Percentiles rank a stretch among this genome's conserved stretches.
These are phyloP conservation scores for Cerastoderma edule DNA, from an alignment of 2,888 invertebrate genomes.

Conservation along the genomic window DNA sequence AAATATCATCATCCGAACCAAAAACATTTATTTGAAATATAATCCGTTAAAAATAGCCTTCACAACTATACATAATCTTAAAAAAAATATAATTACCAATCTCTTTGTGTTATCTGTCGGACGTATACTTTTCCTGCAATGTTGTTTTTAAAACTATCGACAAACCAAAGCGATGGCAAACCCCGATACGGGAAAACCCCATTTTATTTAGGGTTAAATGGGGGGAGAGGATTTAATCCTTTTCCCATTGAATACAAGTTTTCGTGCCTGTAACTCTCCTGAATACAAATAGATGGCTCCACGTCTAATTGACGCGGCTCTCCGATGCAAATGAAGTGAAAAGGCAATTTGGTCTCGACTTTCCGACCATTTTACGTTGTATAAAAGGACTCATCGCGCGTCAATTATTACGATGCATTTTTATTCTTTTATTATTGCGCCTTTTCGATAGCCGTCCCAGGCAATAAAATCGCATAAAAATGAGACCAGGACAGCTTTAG, in stretches of 20 bases:
- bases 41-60: too few relatives aligned
- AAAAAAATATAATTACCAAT: too few relatives aligned
- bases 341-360: slow-evolving; percentile 49
- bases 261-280: slow-evolving; percentile 10
- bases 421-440: slow-evolving; percentile 9
- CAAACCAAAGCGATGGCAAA: too few relatives aligned
- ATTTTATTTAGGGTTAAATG: too few relatives aligned
- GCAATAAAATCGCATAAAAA: slow-evolving; percentile 18
- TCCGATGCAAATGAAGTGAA: slow-evolving; percentile 46
- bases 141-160: too few relatives aligned
- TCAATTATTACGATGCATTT: slow-evolving; percentile 30
- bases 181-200: too few relatives aligned
- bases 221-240: slow-evolving; percentile 23
- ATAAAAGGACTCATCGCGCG: slow-evolving; percentile 48
- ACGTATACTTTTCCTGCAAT: too few relatives aligned
- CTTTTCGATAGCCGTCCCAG: slow-evolving; percentile 14
- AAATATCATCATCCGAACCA: too few relatives aligned
- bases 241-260: slow-evolving; percentile 39
- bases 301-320: slow-evolving; percentile 39
- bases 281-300: slow-evolving; percentile 52
- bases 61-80: too few relatives aligned
- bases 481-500: too few relatives aligned
- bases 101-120: too few relatives aligned
- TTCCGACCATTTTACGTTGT: slow-evolving; percentile 42
- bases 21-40: too few relatives aligned